Base-by-base conservation (phyloP, 2,888 invertebrate genomes). In the Cancer borealis region DNA sequence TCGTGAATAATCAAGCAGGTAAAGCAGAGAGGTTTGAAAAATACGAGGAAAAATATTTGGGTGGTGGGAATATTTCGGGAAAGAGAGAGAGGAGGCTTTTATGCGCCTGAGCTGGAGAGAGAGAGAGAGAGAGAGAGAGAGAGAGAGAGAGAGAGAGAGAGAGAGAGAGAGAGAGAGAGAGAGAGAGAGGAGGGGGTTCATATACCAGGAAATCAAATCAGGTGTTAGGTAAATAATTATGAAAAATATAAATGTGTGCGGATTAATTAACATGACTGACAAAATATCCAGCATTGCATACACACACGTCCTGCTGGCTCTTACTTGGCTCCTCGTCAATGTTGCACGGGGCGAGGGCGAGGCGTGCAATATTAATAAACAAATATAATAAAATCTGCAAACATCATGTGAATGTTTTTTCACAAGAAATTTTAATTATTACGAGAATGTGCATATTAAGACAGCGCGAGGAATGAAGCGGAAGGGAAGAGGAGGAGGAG, bases 201-300 rank as follows among this genome's bases (percentile, higher is more conserved):
- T 54, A 73, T 73, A 21, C 73, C n/a, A 73, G 73, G 21, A 60
- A 60, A 26, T 73, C 26, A 84, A 84, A 84, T 84, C 39, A 39
- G 84, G 84, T 84, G 84, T 84, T n/a, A 84, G 30, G 84, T 39
- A 84, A 84, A 84, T 84, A 39, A 84, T 84, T 84, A 84, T 17
- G 84, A 39, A 84, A 84, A 60, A 60, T n/a, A 79, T 26, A 79
- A 26, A 10, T 39, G 84, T 39, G 39, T 84, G 30, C 84, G 39
- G 39, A 84, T 84, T 84, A 84, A 84, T 84, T 84, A 84, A 84
- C 84, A 84, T 84, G 84, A 39, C 84, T 14, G 84, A 17, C 39
- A 84, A 17, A 84, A 30, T 84, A 12, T 84, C 84, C 30, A 14
- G 84, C 30, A 84, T 30, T 17, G 84, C 30, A 26, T 79, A 26